Evolutionary conservation across 2,113 vertebrate species (phyloP), one percentile per base, ranked within the genome.

Genomic region (Corydoras sp.): DNA sequence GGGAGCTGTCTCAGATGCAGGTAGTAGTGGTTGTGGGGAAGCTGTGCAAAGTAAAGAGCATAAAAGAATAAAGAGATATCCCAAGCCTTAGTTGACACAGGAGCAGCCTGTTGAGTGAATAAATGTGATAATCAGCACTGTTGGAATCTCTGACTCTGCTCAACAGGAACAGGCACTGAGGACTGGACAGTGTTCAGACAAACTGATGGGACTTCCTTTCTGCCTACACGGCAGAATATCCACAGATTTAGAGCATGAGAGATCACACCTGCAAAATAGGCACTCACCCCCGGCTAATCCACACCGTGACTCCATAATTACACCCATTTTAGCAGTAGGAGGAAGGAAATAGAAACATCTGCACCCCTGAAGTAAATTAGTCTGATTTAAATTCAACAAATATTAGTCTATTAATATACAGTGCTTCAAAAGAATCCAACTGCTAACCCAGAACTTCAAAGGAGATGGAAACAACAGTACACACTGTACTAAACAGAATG

Each of bases 381-480:
- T 55, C 10, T 62, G 60, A 71, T 62, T 63, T 63, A 54, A 60
- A 71, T 71, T 63, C 14, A 55, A 54, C 60, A 43, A 50, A 15
- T 64, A 64, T 64, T 72, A 64, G 35, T 58, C 61, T 64, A 48
- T 64, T 64, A 63, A 58, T 72, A 72, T 58, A 72, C 8, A 18
- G 3, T n/a, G 32, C 18, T 11, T 48, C 56, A 35, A 58, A 50
- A 60, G 64, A 66, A 66, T 53, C 14, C 29, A 31, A 29, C 56
- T 32, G 15, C 62, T 5, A 10, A 18, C 62, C 53, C 14, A 18
- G 29, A 53, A 71, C 59, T 71, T 32, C 50, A 59, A 65, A 32
- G 14, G 48, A 66, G 43, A 58, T 54, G 2, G 32, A 24, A 32
- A 50, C 35, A 53, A 59, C 5, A 18, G 55, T 24, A 14, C 50